Evolutionary conservation across 2,113 vertebrate species (phyloP).

Genomic region (Clarias batrachus): DNA sequence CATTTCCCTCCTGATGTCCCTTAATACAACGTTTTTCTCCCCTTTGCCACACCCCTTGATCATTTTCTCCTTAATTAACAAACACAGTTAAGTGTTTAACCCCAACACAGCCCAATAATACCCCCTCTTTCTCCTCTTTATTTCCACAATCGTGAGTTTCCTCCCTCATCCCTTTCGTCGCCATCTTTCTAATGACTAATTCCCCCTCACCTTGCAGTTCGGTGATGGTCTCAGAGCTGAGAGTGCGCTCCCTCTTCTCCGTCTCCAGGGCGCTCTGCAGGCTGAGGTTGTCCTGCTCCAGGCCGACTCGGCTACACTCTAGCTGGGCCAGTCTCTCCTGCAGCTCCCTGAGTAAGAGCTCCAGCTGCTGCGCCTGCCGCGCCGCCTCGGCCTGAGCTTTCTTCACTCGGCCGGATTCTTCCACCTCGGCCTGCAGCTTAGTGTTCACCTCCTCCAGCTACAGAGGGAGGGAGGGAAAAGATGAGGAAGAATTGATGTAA

Average conservation of each 20-base stretch:
- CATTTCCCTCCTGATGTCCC: not conserved
- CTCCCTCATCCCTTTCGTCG: not conserved
- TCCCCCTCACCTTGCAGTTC: conserved; percentile 88
- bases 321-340: conserved; percentile 85
- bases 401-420: conserved; percentile 80
- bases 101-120: not conserved
- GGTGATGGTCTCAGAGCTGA: conserved; percentile 82
- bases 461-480: conserved; percentile 6
- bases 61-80: not conserved
- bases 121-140: not conserved
- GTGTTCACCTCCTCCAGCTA: conserved; percentile 87
- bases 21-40: not conserved
- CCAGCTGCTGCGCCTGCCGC: conserved; percentile 87
- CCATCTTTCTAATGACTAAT: not conserved
- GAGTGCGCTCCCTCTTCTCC: conserved; percentile 81
- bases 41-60: not conserved
- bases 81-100: not conserved
- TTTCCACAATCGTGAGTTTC: not conserved
- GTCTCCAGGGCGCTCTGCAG: conserved; percentile 87
- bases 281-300: conserved; percentile 87
- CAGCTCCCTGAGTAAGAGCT: conserved; percentile 83
- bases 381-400: conserved; percentile 87
- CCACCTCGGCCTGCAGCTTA: conserved; percentile 82
- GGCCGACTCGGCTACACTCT: conserved; percentile 82
- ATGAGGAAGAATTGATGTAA: not conserved